Evolutionary conservation across 1,140 invertebrate genomes (phyloP), one percentile per base, ranked within the genome.

Genomic region (Magallana angulata): DNA sequence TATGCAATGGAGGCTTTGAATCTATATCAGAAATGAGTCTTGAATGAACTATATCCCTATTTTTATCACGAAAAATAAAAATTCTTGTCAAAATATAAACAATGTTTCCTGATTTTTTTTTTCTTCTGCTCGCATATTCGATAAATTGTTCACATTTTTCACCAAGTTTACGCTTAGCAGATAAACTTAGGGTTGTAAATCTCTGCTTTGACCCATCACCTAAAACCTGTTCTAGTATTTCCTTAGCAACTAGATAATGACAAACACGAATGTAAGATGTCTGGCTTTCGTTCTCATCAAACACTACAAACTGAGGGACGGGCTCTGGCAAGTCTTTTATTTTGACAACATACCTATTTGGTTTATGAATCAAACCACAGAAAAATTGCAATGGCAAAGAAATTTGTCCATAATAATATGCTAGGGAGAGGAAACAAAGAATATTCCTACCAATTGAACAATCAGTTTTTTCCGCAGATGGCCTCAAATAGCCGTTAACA

Each of bases 301-400:
- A 36, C 1, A 91, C 90, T 36, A 92, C 82, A 56, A 92, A 90
- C 48, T 88, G 84, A 58, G 59, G 68, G 11, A 90, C 84, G 18
- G 86, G 81, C 7, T 84, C 3, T 1, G 90, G 90, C 68, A 92
- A 89, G 57, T 91, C 90, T 24, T 86, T 62, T 2, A 86, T 30
- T 36, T 56, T 64, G 1, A 91, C 59, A 12, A 80, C 71, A 60
- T 64, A 58, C 12, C 87, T 87, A 6, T 84, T 62, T 7, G 64
- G 60, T n/a, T 85, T 60, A n/a, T 76, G 64, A 14, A 92, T 57
- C 7, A 90, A 24, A 1, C 64, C 59, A 9, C 86, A 83, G 57
- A 92, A 90, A 71, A 92, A 90, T n/a, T 91, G 89, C 57, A 89
- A 89, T 2, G 91, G 91, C 48, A 92, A 16, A 14, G 89, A 88